These are phyloP conservation scores for Peribatodes rhomboidaria DNA, from an alignment of 2,888 invertebrate species.

Conservation along the genomic window DNA sequence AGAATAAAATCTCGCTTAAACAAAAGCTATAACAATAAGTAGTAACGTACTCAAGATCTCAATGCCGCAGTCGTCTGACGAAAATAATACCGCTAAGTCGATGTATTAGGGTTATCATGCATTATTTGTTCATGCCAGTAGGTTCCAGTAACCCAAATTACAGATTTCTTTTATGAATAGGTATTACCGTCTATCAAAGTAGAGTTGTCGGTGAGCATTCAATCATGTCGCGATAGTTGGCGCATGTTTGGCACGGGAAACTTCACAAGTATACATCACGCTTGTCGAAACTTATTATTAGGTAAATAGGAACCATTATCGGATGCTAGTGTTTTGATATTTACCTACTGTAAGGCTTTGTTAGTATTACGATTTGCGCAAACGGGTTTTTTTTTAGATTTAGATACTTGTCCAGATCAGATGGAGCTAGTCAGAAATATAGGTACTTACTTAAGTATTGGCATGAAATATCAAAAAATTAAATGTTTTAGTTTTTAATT, in stretches of 20 bases:
- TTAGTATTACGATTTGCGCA: too few relatives aligned
- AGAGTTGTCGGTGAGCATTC: conserved; percentile 29
- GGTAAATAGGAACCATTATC: conserved; percentile 47
- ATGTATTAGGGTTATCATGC: conserved; percentile 20
- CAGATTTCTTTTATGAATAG: conserved; percentile 22
- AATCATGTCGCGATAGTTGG: conserved; percentile 39
- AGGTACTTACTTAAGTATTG: too few relatives aligned
- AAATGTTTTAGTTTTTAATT: too few relatives aligned
- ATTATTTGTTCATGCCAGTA: conserved; percentile 23
- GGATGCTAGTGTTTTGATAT: conserved; percentile 14
- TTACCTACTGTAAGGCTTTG: neutral
- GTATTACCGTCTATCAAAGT: conserved; percentile 29
- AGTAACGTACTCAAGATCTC: conserved; percentile 16
- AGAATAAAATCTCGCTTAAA: conserved; percentile 13
- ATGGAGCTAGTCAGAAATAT: too few relatives aligned
- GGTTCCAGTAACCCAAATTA: conserved; percentile 26
- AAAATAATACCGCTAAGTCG: conserved; percentile 32
- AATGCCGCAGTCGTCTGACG: conserved; percentile 29
- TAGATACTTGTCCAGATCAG: too few relatives aligned
- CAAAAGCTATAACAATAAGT: conserved; percentile 16
- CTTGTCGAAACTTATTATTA: conserved; percentile 54
- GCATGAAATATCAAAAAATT: too few relatives aligned
- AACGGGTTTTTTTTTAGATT: too few relatives aligned
- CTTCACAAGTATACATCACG: conserved; percentile 51
- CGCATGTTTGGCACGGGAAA: conserved; percentile 41